These are phyloP conservation scores for Cuniculus paca DNA, from an alignment of 2,797 vertebrate genomes.

Conservation along the genomic window DNA sequence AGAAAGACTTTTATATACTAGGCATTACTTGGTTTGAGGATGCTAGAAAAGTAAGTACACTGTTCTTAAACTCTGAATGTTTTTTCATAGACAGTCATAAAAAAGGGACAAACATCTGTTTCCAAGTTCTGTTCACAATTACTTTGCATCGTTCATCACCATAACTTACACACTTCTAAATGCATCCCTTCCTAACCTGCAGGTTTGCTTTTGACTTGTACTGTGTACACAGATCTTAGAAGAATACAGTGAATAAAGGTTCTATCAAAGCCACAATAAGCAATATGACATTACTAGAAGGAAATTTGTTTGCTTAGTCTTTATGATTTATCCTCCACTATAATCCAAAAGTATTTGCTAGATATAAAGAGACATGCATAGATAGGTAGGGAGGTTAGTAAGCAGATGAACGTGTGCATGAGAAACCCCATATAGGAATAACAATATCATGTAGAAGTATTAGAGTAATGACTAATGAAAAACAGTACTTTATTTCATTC, in stretches of 20 bases:
- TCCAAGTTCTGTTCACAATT: background rate
- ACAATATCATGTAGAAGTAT: background rate
- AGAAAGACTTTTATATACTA: background rate
- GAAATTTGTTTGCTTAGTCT: background rate
- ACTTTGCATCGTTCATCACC: background rate
- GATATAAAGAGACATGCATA: background rate
- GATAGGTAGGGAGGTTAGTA: background rate
- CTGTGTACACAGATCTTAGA: background rate
- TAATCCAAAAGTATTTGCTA: background rate
- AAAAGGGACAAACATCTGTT: background rate
- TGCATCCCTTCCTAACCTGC: background rate
- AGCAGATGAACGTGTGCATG: background rate
- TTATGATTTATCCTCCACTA: background rate
- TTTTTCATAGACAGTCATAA: background rate
- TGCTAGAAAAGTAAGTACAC: background rate
- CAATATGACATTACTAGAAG: background rate
- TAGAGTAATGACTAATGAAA: background rate
- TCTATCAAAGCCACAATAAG: background rate
- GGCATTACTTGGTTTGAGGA: background rate
- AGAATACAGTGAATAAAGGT: background rate
- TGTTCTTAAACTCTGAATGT: background rate
- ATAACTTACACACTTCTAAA: background rate
- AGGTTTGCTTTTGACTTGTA: background rate
- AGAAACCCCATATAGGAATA: background rate
- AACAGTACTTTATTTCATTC: background rate